Base-by-base conservation (phyloP, 2,888 invertebrate genomes). In the Phengaris alcon region DNA sequence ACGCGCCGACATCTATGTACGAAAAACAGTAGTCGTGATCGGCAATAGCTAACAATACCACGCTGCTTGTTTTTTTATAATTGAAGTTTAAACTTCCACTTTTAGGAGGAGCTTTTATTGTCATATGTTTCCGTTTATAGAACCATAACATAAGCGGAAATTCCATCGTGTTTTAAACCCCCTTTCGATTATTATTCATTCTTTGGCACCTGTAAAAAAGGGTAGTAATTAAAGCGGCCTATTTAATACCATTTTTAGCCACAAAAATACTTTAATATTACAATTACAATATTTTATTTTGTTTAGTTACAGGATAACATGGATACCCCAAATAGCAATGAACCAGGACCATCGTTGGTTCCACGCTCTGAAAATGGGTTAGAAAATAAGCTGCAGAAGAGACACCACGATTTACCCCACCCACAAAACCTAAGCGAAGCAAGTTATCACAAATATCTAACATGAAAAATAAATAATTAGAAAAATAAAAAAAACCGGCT, bases 1-100 rank as follows among this genome's bases (percentile, higher is more conserved):
- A 59, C 59, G 59, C 69, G 69, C 79, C 80, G 35, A 80, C 75
- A 75, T 80, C 79, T 74, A 80, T 78, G 64, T 80, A 81, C 10
- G 68, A 77, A 78, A 84, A 84, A 76, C 80, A 80, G 77, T 82
- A 83, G 77, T 83, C 80, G 77, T 80, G 79, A 77, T 82, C 82
- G 72, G 80, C 81, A 77, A 82, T 73, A 74, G 81, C 82, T 77
- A 82, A 82, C 81, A 52, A 12, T 52, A 52, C 52, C 77, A 81
- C 78, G 78, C 81, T 79, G 74, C 77, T 80, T 52, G 76, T 77
- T 77, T 80, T 77, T 81, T 82, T 82, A 78, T 82, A 82, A 78
- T 82, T 82, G 74, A 76, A 82, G 77, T 79, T 82, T 79, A 77
- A 75, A 81, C 81, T 81, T 76, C 81, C 81, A 78, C 78, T 76